Conservation (phyloP, 2,113 vertebrate species). For the Grus americana region DNA sequence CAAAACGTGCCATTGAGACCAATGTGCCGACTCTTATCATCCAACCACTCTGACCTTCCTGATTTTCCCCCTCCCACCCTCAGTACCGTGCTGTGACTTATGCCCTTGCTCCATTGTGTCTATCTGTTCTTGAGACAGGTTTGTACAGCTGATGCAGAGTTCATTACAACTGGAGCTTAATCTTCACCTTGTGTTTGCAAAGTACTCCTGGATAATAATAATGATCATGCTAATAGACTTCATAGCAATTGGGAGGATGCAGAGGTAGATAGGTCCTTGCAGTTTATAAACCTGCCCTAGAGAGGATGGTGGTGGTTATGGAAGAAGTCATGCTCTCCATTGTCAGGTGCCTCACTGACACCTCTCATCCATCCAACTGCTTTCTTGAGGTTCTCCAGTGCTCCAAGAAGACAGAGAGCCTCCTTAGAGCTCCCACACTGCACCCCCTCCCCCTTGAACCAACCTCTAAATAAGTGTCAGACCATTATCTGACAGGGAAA, state of each 20-base stretch:
- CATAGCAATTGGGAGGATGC: not conserved
- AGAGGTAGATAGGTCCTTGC: not conserved
- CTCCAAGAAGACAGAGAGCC: not conserved
- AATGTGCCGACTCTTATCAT: not conserved
- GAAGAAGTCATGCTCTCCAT: not conserved
- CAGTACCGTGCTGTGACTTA: not conserved
- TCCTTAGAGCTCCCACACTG: not conserved
- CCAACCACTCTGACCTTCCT: not conserved
- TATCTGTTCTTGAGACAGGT: not conserved
- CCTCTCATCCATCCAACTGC: not conserved
- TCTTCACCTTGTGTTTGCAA: not conserved
- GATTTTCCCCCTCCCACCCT: not conserved
- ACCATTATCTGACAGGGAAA: not conserved
- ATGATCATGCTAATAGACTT: not conserved
- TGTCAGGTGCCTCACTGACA: not conserved
- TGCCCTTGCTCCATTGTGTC: not conserved
- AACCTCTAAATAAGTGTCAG: not conserved
- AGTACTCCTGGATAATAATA: not conserved
- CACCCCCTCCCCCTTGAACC: not conserved
- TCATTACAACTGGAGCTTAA: not conserved
- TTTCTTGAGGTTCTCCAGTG: not conserved
- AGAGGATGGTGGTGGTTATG: not conserved
- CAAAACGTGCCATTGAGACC: not conserved
- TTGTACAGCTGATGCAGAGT: not conserved
- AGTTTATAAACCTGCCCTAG: not conserved